Percentiles rank a stretch among this genome's conserved stretches.
Evolutionary conservation across 2,113 vertebrate genomes (phyloP).

Genomic region (Pelecanus crispus): DNA sequence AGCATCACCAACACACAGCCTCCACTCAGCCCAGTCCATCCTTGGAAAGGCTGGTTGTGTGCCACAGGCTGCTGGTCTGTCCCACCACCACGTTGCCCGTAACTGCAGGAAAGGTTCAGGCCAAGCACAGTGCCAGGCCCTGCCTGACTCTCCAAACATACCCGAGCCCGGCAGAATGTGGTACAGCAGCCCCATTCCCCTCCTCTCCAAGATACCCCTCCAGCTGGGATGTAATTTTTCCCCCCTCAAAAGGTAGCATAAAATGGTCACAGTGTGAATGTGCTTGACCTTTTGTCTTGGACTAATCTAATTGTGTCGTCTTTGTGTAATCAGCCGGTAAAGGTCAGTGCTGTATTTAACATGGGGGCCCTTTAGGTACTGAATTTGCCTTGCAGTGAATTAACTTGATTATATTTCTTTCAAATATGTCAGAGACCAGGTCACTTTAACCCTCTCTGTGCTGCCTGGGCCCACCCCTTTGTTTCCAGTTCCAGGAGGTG

Average conservation of each 20-base stretch:
- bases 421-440: conserved; percentile 78
- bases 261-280: conserved; percentile 86
- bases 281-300: conserved; percentile 92
- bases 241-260: conserved; percentile 76
- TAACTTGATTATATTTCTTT: conserved; percentile 93
- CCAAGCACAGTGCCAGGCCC: background rate
- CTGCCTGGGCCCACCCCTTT: conserved; percentile 28
- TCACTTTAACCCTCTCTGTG: conserved; percentile 74
- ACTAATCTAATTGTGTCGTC: conserved; percentile 95
- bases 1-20: background rate
- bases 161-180: background rate
- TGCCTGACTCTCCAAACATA: background rate
- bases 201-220: conserved; percentile 29
- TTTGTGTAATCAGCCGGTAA: conserved; percentile 96
- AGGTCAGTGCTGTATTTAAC: conserved; percentile 94
- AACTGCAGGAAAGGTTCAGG: background rate
- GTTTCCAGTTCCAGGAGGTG: background rate
- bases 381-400: conserved; percentile 96
- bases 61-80: background rate
- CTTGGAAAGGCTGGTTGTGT: background rate
- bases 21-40: background rate
- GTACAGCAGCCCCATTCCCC: background rate
- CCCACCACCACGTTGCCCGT: background rate
- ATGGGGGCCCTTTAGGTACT: conserved; percentile 90
- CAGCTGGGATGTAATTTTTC: conserved; percentile 42